A percentile compares a stretch with the other conserved stretches of the same genome.
Evolutionary conservation across 2,113 vertebrate genomes (phyloP).

Genomic region (Capra hircus): DNA sequence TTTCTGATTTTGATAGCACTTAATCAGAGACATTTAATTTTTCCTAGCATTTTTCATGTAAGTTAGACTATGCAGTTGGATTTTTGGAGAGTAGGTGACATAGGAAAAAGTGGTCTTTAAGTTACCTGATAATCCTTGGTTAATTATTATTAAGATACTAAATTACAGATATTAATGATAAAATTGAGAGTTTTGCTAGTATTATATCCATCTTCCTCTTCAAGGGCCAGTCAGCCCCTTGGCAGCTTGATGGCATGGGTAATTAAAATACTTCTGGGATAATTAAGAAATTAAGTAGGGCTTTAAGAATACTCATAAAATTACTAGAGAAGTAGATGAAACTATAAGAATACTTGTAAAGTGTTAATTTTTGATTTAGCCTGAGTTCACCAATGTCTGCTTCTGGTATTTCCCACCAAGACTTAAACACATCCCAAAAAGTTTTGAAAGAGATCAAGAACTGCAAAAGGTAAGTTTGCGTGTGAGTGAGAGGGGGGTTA

Average conservation of each 20-base stretch:
- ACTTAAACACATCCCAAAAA: conserved; percentile 63
- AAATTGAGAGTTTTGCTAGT: not conserved
- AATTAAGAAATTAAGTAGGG: not conserved
- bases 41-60: not conserved
- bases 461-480: conserved; percentile 72
- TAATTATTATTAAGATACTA: not conserved
- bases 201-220: not conserved
- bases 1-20: not conserved
- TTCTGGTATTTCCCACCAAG: conserved; percentile 81
- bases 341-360: not conserved
- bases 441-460: conserved; percentile 64
- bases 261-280: not conserved
- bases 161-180: not conserved
- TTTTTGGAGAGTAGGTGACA: not conserved
- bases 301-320: not conserved
- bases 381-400: conserved; percentile 78
- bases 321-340: not conserved
- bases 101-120: not conserved
- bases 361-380: conserved; percentile 66
- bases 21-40: not conserved
- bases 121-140: not conserved
- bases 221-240: not conserved
- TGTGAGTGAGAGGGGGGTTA: not conserved
- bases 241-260: not conserved
- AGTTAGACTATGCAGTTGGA: not conserved